Conservation (phyloP, 1,140 invertebrate genomes). For the Subanguina moxae region DNA sequence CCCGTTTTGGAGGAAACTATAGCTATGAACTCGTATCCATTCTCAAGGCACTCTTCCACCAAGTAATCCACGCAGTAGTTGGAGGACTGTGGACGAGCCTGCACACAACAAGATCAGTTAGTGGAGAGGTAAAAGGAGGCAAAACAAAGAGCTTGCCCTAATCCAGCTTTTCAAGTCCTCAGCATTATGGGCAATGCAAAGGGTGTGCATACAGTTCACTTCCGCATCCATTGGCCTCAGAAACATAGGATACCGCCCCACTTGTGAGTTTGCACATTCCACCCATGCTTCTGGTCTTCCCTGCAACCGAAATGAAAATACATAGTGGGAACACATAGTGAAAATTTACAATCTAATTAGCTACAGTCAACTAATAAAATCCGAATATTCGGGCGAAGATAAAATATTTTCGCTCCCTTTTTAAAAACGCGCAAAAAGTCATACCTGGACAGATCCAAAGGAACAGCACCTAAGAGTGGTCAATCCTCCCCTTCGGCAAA, state of each 20-base stretch:
- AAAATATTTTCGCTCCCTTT: neutral
- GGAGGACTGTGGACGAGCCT: slow-evolving; percentile 24
- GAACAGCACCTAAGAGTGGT: slow-evolving; percentile 29
- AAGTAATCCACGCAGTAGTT: slow-evolving; percentile 42
- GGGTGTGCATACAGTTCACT: slow-evolving; percentile 41
- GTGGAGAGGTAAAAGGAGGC: neutral
- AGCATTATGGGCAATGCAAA: slow-evolving; percentile 31
- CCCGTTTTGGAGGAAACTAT: slow-evolving; percentile 35
- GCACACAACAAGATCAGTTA: neutral
- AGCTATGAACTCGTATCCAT: slow-evolving; percentile 44
- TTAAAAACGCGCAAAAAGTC: neutral
- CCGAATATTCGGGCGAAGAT: too few species aligned
- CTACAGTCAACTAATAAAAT: too few species aligned
- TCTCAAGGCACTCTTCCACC: slow-evolving; percentile 39
- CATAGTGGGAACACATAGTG: too few species aligned
- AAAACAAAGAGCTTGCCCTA: slow-evolving; percentile 15
- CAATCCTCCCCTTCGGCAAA: slow-evolving; percentile 40
- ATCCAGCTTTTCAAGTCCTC: slow-evolving; percentile 37
- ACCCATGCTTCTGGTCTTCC: slow-evolving; percentile 42
- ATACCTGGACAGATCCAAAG: neutral
- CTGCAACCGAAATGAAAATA: slow-evolving; percentile 43
- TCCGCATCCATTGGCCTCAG: slow-evolving; percentile 32
- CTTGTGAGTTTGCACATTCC: slow-evolving; percentile 34
- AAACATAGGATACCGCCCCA: slow-evolving; percentile 43
- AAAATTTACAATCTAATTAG: too few species aligned